Evolutionary conservation across 2,888 invertebrate species (phyloP).

Genomic region (Papilio demoleus): DNA sequence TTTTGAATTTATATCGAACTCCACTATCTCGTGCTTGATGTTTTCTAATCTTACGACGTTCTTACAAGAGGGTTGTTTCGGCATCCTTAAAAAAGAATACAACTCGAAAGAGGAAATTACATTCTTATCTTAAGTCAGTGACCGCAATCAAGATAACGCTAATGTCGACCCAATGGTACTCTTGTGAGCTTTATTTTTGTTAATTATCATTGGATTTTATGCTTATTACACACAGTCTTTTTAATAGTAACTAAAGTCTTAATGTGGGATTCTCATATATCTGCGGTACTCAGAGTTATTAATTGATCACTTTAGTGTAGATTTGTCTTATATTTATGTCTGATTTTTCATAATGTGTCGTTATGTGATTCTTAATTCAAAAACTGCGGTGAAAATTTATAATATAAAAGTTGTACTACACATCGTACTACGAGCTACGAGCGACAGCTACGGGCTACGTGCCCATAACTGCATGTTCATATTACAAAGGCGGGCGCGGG

Average conservation of each 20-base stretch:
- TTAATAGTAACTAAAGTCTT: neutral
- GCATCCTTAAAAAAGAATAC: conserved; percentile 38
- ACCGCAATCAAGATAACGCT: conserved; percentile 48
- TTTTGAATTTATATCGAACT: too few relatives aligned
- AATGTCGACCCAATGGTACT: conserved; percentile 43
- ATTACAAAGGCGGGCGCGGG: too few relatives aligned
- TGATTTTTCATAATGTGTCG: neutral
- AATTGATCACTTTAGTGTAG: neutral
- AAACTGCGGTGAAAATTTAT: too few relatives aligned
- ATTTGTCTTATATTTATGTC: neutral
- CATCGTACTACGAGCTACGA: neutral
- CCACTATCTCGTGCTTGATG: too few relatives aligned
- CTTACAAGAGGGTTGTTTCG: conserved; percentile 17
- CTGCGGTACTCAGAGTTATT: neutral
- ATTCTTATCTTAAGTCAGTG: conserved; percentile 41
- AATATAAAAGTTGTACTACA: neutral
- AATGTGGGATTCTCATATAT: neutral
- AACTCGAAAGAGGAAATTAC: conserved; percentile 40
- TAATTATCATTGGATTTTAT: conserved; percentile 37
- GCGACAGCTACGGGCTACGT: neutral
- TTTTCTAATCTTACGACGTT: conserved; percentile 3
- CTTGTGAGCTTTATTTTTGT: conserved; percentile 36
- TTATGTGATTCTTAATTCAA: too few relatives aligned
- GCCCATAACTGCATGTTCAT: too few relatives aligned
- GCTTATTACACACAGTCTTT: neutral